phyloP scores from a whole-genome alignment of 1,140 invertebrate species.

The Cotesia vestalis region DNA sequence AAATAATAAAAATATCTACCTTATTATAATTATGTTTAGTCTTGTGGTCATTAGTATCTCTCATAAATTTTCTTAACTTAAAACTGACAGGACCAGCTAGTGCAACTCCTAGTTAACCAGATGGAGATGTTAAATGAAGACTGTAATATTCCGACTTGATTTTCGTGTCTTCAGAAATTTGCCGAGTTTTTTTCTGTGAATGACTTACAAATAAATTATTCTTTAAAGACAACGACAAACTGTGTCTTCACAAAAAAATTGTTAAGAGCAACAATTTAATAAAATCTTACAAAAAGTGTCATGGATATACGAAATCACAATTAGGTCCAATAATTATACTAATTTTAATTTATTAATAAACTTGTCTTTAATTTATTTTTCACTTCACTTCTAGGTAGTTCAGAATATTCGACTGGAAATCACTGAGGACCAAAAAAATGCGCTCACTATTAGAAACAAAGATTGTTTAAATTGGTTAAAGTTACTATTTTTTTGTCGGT shows the following conservation, averaged over 20 bases:
- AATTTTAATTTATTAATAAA: background rate
- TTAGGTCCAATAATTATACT: conserved; percentile 52
- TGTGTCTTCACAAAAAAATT: conserved; percentile 88
- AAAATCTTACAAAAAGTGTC: conserved; percentile 70
- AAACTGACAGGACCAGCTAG: conserved; percentile 75
- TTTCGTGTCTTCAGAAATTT: conserved; percentile 52
- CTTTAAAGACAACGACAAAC: conserved; percentile 81
- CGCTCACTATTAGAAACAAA: conserved; percentile 77
- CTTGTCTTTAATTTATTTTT: background rate
- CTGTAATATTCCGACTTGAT: conserved; percentile 78
- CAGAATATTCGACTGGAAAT: conserved; percentile 88
- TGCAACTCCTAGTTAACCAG: conserved; percentile 71
- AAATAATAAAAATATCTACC: conserved; percentile 52
- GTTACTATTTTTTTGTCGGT: background rate
- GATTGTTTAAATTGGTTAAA: conserved; percentile 65
- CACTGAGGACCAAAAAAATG: conserved; percentile 71
- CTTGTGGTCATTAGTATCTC: conserved; percentile 65
- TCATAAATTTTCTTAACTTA: conserved; percentile 82
- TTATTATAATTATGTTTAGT: conserved; percentile 68
- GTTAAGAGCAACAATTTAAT: conserved; percentile 79
- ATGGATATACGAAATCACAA: conserved; percentile 75
- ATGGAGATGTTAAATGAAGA: conserved; percentile 78
- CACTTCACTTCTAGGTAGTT: conserved; percentile 73
- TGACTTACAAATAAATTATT: conserved; percentile 77
- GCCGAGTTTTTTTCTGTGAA: conserved; percentile 79